Percentiles rank a stretch among this genome's conserved stretches.
Evolutionary conservation across 2,888 invertebrate genomes (phyloP).

Genomic region (Drosophila formosana): DNA sequence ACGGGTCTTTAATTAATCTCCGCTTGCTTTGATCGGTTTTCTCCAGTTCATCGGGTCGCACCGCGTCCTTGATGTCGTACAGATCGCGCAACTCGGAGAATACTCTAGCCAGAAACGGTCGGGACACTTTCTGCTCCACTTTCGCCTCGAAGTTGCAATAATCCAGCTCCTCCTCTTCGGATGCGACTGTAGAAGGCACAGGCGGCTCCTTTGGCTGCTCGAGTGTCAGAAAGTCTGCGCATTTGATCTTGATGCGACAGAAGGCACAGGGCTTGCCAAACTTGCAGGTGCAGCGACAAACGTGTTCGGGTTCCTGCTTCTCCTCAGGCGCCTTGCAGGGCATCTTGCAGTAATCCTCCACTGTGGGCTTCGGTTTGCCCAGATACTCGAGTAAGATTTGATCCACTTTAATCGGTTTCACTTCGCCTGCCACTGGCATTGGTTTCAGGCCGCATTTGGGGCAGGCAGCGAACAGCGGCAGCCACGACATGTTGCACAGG

Average conservation of each 20-base stretch:
- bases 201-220: neutral
- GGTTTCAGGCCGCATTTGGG: conserved; percentile 81
- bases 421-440: conserved; percentile 65
- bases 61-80: conserved; percentile 68
- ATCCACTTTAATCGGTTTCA: conserved; percentile 73
- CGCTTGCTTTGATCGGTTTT: neutral
- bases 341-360: conserved; percentile 44
- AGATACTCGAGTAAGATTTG: conserved; percentile 75
- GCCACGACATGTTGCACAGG: conserved; percentile 78
- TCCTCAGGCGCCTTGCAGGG: conserved; percentile 17
- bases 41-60: conserved; percentile 1
- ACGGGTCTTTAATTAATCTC: neutral
- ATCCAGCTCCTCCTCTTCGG: conserved; percentile 21
- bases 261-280: conserved; percentile 69
- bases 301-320: neutral
- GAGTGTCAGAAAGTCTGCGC: conserved; percentile 60
- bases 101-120: conserved; percentile 77
- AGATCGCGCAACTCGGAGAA: conserved; percentile 78
- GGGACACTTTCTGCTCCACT: conserved; percentile 47
- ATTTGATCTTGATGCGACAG: conserved; percentile 77
- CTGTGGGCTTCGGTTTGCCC: conserved; percentile 33
- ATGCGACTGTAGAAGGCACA: neutral
- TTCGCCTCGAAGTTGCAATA: neutral
- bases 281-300: conserved; percentile 68
- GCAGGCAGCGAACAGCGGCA: conserved; percentile 85